Evolutionary conservation across 2,113 vertebrate genomes (phyloP).

Genomic region (Nothocercus nigrocapillus): DNA sequence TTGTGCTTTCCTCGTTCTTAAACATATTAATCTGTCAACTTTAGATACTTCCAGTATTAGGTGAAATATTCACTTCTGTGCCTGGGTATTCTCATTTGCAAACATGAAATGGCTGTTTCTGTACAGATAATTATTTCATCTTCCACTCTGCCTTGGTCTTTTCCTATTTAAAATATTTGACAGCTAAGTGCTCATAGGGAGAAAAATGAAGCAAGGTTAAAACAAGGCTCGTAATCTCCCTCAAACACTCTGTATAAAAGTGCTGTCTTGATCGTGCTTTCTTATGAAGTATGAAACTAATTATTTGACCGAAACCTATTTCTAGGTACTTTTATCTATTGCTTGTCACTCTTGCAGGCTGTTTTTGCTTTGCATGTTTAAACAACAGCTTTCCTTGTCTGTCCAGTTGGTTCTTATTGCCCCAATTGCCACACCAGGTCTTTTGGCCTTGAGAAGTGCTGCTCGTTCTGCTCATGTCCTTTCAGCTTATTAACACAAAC

Average conservation of each 20-base stretch:
- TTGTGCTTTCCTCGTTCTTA: background rate
- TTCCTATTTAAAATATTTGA: background rate
- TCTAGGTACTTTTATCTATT: background rate
- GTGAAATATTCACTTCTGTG: background rate
- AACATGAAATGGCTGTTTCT: background rate
- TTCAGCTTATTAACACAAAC: background rate
- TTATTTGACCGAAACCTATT: background rate
- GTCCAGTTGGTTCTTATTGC: background rate
- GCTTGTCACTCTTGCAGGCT: background rate
- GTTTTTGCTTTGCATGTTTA: background rate
- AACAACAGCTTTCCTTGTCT: background rate
- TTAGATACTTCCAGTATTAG: background rate
- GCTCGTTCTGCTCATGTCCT: background rate
- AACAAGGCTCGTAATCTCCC: background rate
- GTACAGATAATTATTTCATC: background rate
- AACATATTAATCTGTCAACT: background rate
- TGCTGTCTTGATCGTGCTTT: background rate
- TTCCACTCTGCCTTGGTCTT: background rate
- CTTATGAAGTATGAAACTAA: background rate
- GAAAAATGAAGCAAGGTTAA: background rate
- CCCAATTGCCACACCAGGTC: background rate
- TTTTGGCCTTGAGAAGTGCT: background rate
- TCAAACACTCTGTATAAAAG: background rate
- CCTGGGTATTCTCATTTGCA: background rate
- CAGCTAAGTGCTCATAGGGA: background rate